phyloP scores from a whole-genome alignment of 1,140 invertebrate species.

The Cheumatopsyche charites region DNA sequence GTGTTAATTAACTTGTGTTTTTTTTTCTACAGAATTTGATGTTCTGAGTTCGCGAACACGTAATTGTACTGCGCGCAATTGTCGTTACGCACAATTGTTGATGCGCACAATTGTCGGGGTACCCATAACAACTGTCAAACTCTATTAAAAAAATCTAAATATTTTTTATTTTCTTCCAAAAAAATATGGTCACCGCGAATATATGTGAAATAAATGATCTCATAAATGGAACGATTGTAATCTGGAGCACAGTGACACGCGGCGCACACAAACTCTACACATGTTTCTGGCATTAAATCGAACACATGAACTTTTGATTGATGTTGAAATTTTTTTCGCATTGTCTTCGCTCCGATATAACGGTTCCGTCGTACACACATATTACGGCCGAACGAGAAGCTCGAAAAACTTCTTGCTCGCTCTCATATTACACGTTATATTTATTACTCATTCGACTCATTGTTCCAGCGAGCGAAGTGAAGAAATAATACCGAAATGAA shows the following conservation, averaged over 20 bases:
- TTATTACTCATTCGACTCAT: conserved; percentile 33
- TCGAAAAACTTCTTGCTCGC: conserved; percentile 13
- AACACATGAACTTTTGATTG: conserved; percentile 41
- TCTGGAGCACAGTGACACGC: conserved; percentile 17
- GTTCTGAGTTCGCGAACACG: no score
- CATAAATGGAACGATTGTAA: conserved; percentile 30
- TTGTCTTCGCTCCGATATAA: conserved; percentile 41
- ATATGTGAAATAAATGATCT: conserved; percentile 20
- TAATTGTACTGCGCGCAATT: no score
- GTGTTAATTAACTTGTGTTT: no score
- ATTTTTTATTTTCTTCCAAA: no score
- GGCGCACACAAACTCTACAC: background rate
- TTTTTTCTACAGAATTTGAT: no score
- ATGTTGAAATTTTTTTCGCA: conserved; percentile 41
- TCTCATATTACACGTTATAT: conserved; percentile 19
- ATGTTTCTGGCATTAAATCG: conserved; percentile 30
- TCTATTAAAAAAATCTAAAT: no score
- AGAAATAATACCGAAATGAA: background rate
- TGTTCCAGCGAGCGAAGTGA: conserved; percentile 16
- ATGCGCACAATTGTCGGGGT: no score
- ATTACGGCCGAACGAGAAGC: no score
- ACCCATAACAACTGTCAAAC: no score
- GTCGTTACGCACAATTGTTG: no score
- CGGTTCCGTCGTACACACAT: conserved; percentile 15
- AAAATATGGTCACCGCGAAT: no score